phyloP scores from a whole-genome alignment of 1,140 invertebrate species.

The Drosophila azteca region DNA sequence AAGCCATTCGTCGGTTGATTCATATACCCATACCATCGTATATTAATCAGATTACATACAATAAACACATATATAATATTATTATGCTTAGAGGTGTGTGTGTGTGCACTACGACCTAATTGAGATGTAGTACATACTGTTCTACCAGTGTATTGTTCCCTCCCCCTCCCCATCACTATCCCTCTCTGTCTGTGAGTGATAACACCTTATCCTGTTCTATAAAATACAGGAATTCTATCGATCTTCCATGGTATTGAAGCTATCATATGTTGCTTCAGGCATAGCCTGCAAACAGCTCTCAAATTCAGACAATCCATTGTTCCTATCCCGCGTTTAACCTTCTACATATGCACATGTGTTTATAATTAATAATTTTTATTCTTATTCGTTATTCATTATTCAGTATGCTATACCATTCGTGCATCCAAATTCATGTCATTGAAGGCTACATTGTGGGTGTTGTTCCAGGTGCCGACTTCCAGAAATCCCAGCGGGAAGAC shows the following conservation, averaged over 20 bases:
- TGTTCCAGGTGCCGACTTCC: slow-evolving; percentile 85
- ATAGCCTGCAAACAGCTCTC: too few relatives aligned
- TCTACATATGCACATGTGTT: too few relatives aligned
- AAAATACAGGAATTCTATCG: too few relatives aligned
- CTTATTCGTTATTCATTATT: slow-evolving; percentile 13
- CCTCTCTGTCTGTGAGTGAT: too few relatives aligned
- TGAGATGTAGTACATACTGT: too few relatives aligned
- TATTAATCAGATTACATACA: slow-evolving; percentile 52
- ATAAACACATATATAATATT: neutral
- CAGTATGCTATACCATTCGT: slow-evolving; percentile 86
- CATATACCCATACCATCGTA: slow-evolving; percentile 46
- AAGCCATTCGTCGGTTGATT: slow-evolving; percentile 55
- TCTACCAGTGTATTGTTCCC: too few relatives aligned
- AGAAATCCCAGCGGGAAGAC: slow-evolving; percentile 84
- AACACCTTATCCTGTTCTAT: too few relatives aligned
- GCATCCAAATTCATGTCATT: slow-evolving; percentile 92
- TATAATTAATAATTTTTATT: slow-evolving; percentile 9
- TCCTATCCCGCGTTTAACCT: neutral
- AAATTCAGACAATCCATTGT: too few relatives aligned
- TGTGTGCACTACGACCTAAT: neutral
- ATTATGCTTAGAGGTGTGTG: neutral
- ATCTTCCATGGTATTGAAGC: too few relatives aligned
- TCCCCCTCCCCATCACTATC: too few relatives aligned
- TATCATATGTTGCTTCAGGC: too few relatives aligned
- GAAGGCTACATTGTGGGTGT: slow-evolving; percentile 85